These are phyloP conservation scores for Dufourea novaeangliae DNA, from an alignment of 1,140 invertebrate genomes.

Conservation along the genomic window DNA sequence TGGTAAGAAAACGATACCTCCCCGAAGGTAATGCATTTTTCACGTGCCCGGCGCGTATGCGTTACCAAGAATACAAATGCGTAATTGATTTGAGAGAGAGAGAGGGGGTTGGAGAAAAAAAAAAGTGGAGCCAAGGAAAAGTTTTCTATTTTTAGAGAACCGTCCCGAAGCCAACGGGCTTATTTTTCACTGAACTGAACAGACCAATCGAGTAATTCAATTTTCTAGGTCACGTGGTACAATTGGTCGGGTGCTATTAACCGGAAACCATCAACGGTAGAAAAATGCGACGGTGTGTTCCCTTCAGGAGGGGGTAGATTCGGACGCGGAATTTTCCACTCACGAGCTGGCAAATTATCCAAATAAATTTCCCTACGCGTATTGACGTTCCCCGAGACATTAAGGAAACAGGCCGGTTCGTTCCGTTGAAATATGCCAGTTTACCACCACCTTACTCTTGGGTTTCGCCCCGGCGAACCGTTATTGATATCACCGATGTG, in stretches of 20 bases:
- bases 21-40: slow-evolving; percentile 32
- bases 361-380: neutral
- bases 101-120: neutral
- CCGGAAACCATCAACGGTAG: neutral
- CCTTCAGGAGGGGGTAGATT: no score
- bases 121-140: neutral
- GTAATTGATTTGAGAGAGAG: neutral
- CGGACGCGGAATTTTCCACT: neutral
- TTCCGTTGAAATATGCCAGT: slow-evolving; percentile 36
- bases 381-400: slow-evolving; percentile 26
- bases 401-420: slow-evolving; percentile 38
- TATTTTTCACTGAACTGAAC: neutral
- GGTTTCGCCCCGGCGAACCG: slow-evolving; percentile 1
- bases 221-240: slow-evolving; percentile 2
- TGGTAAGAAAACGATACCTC: slow-evolving; percentile 1
- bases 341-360: neutral
- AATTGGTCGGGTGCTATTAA: neutral
- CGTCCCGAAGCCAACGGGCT: neutral
- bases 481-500: slow-evolving; percentile 56
- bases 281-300: neutral
- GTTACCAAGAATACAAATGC: slow-evolving; percentile 2
- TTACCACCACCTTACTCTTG: slow-evolving; percentile 18
- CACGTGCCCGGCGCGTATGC: slow-evolving; percentile 23
- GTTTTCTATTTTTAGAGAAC: neutral
- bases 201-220: slow-evolving; percentile 1